Base-by-base conservation (phyloP, 2,888 invertebrate species). In the Hemithea aestivaria region DNA sequence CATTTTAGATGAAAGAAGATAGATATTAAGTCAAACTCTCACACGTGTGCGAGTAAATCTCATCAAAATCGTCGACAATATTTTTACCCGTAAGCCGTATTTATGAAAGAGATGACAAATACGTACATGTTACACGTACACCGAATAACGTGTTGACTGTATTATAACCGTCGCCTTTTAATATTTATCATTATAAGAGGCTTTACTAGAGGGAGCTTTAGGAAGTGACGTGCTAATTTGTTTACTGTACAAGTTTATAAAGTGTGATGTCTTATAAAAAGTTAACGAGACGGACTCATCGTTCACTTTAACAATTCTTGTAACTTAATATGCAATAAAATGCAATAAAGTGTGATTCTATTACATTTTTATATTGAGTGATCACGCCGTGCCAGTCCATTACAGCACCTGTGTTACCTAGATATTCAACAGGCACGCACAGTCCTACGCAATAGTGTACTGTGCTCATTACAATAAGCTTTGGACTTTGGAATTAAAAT, bases 81-180 rank as follows among this genome's bases (percentile, higher is more conserved):
- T 52, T 53, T 49, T 56, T 48, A 56, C n/a, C 45, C 47, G 42
- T 56, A 52, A 57, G 50, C 48, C 29, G 48, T 53, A 55, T 57
- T 55, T 53, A 57, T 55, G 53, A 40, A 46, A 48, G 40, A 38
- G 48, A 53, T 55, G 57, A 57, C 52, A 57, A 53, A 53, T 53
- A 57, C 5, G 16, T 16, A 52, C 53, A 37, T 37, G 48, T 36
- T 51, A 29, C 16, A 35, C 31, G 20, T 34, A 48, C 34, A 40
- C 20, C 16, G 27, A 20, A 40, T 21, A 40, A 28, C 23, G 23
- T 12, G 31, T 35, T 42, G 28, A 24, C 16, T 31, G 42, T 45
- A 40, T 47, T 39, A 16, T 16, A 53, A 54, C 47, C 48, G 48
- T 22, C 27, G 9, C 40, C 37, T 26, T 44, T 44, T 40, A 45